Conservation (phyloP, 2,888 invertebrate species). For the Chaetogeoica ovagalla region DNA sequence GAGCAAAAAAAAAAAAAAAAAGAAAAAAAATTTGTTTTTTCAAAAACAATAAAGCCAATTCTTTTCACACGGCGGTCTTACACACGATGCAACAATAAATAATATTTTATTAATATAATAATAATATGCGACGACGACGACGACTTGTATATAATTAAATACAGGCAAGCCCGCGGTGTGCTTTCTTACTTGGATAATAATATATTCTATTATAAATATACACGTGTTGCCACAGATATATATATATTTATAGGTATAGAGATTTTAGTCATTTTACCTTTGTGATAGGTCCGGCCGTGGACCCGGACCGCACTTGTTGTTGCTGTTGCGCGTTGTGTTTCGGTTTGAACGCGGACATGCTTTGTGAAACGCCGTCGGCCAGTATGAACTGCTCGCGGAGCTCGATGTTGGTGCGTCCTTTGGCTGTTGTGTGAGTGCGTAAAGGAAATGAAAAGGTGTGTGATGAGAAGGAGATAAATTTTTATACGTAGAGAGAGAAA, state of each 20-base stretch:
- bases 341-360: conserved; percentile 97
- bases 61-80: conserved; percentile 19
- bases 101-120: too few species aligned
- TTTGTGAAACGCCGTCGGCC: conserved; percentile 97
- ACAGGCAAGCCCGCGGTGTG: conserved; percentile 17
- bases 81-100: conserved; percentile 30
- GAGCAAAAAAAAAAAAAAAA: conserved; percentile 36
- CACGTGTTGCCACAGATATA: conserved; percentile 7
- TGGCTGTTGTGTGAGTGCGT: conserved; percentile 74
- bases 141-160: background rate
- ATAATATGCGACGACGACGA: background rate
- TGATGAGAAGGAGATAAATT: conserved; percentile 54
- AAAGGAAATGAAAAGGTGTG: conserved; percentile 56
- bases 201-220: conserved; percentile 9
- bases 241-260: too few species aligned
- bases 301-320: conserved; percentile 64
- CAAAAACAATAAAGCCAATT: conserved; percentile 36
- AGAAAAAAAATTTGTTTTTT: too few species aligned
- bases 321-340: conserved; percentile 79
- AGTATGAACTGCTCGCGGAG: conserved; percentile 98
- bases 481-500: conserved; percentile 55
- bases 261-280: conserved; percentile 71
- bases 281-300: conserved; percentile 87
- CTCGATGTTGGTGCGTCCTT: conserved; percentile 99
- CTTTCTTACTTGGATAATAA: conserved; percentile 44